Evolutionary conservation across 2,113 vertebrate genomes (phyloP).

Genomic region (Notarius lentiginosus): DNA sequence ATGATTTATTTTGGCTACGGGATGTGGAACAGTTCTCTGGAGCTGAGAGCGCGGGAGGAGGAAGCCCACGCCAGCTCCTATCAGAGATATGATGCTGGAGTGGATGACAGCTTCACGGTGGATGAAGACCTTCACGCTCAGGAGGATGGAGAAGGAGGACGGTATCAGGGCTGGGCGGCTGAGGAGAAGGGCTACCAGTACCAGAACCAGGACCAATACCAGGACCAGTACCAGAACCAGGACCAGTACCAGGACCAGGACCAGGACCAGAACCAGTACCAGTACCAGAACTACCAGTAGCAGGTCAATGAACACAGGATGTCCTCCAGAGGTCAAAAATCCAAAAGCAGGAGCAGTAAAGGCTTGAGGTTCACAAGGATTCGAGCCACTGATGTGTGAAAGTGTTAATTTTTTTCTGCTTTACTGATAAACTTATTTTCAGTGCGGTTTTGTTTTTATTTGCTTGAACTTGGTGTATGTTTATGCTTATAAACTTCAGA

Average conservation of each 20-base stretch:
- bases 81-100: slow-evolving; percentile 85
- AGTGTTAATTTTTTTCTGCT: background rate
- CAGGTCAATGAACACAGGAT: background rate
- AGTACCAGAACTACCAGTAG: slow-evolving; percentile 17
- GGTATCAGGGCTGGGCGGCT: slow-evolving; percentile 80
- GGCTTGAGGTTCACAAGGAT: background rate
- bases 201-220: slow-evolving; percentile 43
- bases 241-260: slow-evolving; percentile 58
- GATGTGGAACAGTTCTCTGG: slow-evolving; percentile 95
- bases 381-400: background rate
- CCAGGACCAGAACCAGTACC: too few species aligned
- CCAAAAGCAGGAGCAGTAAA: background rate
- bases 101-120: slow-evolving; percentile 84
- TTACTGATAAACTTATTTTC: background rate
- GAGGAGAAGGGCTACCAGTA: slow-evolving; percentile 66
- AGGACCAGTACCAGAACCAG: slow-evolving; percentile 21
- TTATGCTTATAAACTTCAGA: background rate
- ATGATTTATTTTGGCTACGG: slow-evolving; percentile 94
- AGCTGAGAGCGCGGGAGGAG: slow-evolving; percentile 84
- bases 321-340: background rate
- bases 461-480: background rate
- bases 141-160: slow-evolving; percentile 74
- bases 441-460: background rate
- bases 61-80: slow-evolving; percentile 91
- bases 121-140: slow-evolving; percentile 71